A percentile compares a stretch with the other conserved stretches of the same genome.
Conservation (phyloP, 2,113 vertebrate species). For the Myrmecophaga tridactyla region DNA sequence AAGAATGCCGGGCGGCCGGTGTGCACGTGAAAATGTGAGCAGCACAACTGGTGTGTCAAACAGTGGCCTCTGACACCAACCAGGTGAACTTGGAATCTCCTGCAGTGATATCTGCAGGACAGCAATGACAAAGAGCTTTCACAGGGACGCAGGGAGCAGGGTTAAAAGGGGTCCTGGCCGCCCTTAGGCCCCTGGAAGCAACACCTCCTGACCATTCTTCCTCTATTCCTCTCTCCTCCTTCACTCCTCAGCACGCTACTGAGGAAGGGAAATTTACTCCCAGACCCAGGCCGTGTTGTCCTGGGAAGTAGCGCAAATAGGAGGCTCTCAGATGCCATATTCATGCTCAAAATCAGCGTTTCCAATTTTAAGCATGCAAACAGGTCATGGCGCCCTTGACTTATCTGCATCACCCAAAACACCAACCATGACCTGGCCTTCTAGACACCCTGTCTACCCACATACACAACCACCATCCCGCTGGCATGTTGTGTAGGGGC, state of each 20-base stretch:
- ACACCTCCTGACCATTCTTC: neutral
- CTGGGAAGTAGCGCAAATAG: neutral
- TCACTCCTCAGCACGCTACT: neutral
- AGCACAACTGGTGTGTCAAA: neutral
- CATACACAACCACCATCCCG: accelerated
- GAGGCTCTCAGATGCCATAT: neutral
- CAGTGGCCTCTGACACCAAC: neutral
- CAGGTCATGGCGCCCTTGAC: neutral
- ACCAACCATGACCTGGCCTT: neutral
- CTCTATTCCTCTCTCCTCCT: too few species aligned
- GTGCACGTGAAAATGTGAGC: accelerated
- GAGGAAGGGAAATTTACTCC: neutral
- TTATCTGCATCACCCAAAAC: neutral
- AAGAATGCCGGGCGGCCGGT: neutral
- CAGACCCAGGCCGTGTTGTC: neutral
- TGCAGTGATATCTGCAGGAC: neutral
- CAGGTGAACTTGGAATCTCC: neutral
- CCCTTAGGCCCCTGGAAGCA: neutral
- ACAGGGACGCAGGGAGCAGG: accelerated
- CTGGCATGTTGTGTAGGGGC: neutral
- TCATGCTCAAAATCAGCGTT: neutral
- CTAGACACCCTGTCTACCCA: neutral
- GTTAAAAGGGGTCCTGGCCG: accelerated
- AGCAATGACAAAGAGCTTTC: neutral
- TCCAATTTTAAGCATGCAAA: neutral